phyloP scores from a whole-genome alignment of 1,140 invertebrate genomes.

The Solenopsis invicta region DNA sequence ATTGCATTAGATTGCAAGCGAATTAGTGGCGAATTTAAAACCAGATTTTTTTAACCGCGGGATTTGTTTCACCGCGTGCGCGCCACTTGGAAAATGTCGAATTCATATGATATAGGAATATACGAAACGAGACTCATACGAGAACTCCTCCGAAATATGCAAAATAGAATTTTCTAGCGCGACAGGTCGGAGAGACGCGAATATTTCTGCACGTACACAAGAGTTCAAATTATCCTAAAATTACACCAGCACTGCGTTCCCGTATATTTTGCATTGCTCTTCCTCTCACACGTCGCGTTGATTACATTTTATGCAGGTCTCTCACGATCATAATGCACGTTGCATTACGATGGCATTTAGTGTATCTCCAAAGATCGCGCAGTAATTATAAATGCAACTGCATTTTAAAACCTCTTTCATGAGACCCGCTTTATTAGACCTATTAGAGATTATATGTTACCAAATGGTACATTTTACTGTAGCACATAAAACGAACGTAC shows the following conservation, averaged over 20 bases:
- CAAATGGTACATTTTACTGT: slow-evolving; percentile 28
- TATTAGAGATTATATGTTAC: slow-evolving; percentile 43
- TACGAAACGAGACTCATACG: not conserved
- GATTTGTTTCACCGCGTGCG: slow-evolving; percentile 1
- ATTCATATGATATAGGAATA: slow-evolving; percentile 55
- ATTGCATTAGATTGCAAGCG: not conserved
- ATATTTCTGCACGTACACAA: slow-evolving; percentile 56
- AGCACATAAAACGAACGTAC: slow-evolving; percentile 16
- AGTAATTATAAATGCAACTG: slow-evolving; percentile 51
- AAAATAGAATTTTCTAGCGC: slow-evolving; percentile 59
- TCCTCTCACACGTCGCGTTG: slow-evolving; percentile 39
- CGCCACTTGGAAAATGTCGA: slow-evolving; percentile 51
- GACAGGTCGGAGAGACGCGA: slow-evolving; percentile 44
- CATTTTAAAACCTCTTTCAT: slow-evolving; percentile 36
- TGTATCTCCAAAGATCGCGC: slow-evolving; percentile 54
- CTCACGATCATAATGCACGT: slow-evolving; percentile 53
- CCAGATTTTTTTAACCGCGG: slow-evolving; percentile 24
- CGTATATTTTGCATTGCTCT: slow-evolving; percentile 40
- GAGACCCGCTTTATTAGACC: slow-evolving; percentile 37
- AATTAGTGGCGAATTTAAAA: slow-evolving; percentile 2
- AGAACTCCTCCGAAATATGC: slow-evolving; percentile 37
- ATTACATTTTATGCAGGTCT: slow-evolving; percentile 57
- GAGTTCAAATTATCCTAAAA: slow-evolving; percentile 63
- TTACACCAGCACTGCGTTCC: slow-evolving; percentile 43
- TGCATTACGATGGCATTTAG: slow-evolving; percentile 56